Evolutionary conservation across 2,888 invertebrate species (phyloP).

Genomic region (Diarsia mendica): DNA sequence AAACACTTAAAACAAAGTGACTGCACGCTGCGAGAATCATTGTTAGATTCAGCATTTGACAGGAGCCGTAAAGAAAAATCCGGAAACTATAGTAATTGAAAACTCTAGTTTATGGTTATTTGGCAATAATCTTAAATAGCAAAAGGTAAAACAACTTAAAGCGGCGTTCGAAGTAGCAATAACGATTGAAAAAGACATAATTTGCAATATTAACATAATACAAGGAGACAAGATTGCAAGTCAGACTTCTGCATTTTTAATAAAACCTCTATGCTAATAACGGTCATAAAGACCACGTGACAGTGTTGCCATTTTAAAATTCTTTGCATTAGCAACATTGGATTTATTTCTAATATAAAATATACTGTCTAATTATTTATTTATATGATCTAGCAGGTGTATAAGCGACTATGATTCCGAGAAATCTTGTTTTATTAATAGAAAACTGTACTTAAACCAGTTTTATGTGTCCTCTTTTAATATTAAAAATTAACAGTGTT

Average conservation of each 20-base stretch:
- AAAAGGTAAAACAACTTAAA: slow-evolving; percentile 24
- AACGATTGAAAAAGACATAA: slow-evolving; percentile 48
- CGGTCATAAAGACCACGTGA: slow-evolving; percentile 32
- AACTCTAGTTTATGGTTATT: slow-evolving; percentile 15
- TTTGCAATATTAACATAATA: slow-evolving; percentile 48
- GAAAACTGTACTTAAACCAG: slow-evolving; percentile 70
- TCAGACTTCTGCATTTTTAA: slow-evolving; percentile 50
- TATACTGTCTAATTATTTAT: slow-evolving; percentile 63
- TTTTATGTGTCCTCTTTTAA: slow-evolving; percentile 70
- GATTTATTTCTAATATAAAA: slow-evolving; percentile 54
- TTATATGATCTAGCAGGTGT: slow-evolving; percentile 53
- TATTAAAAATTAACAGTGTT: slow-evolving; percentile 66
- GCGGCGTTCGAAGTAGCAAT: slow-evolving; percentile 5
- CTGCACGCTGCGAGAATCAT: neutral
- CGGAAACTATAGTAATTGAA: neutral
- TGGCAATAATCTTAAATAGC: slow-evolving; percentile 30
- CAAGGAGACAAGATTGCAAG: slow-evolving; percentile 39
- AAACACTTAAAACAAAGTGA: neutral
- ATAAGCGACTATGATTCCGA: slow-evolving; percentile 53
- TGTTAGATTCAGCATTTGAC: neutral
- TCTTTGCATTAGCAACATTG: slow-evolving; percentile 22
- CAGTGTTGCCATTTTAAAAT: slow-evolving; percentile 38
- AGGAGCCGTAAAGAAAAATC: neutral
- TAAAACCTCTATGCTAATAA: slow-evolving; percentile 58
- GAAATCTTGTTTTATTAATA: slow-evolving; percentile 73